phyloP scores from a whole-genome alignment of 2,888 invertebrate species.

The Calephelis perditalis region DNA sequence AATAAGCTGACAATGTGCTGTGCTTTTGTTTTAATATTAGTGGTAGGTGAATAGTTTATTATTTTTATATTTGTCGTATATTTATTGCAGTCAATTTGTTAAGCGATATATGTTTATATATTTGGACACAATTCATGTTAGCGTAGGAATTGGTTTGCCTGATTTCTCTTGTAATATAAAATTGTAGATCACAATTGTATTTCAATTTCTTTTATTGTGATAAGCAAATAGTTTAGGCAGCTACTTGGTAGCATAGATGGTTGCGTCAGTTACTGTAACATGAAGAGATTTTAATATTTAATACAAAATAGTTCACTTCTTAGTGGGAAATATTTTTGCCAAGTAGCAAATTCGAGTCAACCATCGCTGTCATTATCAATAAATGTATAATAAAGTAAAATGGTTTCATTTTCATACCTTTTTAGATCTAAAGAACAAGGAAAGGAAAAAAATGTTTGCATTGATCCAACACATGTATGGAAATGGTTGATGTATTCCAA shows the following conservation, averaged over 20 bases:
- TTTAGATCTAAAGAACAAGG: neutral
- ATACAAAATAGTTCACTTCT: conserved; percentile 69
- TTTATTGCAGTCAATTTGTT: conserved; percentile 69
- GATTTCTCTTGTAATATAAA: conserved; percentile 51
- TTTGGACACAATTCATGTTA: conserved; percentile 14
- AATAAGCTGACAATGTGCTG: conserved; percentile 77
- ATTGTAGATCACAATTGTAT: conserved; percentile 62
- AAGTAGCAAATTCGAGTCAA: conserved; percentile 76
- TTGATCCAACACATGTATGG: too few relatives aligned
- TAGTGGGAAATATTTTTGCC: conserved; percentile 77
- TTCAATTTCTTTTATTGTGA: conserved; percentile 60
- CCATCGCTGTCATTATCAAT: conserved; percentile 77
- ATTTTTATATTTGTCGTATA: conserved; percentile 52
- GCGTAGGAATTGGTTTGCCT: conserved; percentile 57
- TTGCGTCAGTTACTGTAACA: conserved; percentile 62
- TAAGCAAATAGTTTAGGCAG: conserved; percentile 57
- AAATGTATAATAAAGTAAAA: conserved; percentile 71
- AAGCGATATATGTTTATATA: conserved; percentile 27
- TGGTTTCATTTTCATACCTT: conserved; percentile 26
- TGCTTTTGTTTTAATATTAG: conserved; percentile 77
- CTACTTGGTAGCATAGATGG: conserved; percentile 68
- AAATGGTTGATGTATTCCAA: too few relatives aligned
- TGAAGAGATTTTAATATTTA: conserved; percentile 75
- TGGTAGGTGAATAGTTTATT: conserved; percentile 57
- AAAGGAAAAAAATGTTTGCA: too few relatives aligned